phyloP scores from a whole-genome alignment of 1,140 invertebrate species.

The Ostrea denselamellosa region DNA sequence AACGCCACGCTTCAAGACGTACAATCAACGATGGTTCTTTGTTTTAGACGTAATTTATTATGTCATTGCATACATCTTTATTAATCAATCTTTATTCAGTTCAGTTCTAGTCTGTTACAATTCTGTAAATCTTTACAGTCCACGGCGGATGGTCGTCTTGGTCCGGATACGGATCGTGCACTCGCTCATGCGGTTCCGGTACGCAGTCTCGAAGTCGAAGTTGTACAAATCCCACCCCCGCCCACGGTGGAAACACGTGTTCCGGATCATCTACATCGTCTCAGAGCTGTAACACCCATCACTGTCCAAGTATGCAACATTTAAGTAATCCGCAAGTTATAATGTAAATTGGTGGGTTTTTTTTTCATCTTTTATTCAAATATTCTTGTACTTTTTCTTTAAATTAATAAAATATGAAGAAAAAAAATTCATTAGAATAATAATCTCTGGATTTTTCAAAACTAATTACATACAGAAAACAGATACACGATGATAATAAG shows the following conservation, averaged over 20 bases:
- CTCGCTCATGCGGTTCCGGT: conserved; percentile 92
- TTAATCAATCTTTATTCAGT: no score
- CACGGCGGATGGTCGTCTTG: conserved; percentile 74
- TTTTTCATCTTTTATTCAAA: not conserved
- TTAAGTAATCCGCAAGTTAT: no score
- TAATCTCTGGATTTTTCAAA: no score
- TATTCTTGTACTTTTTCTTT: no score
- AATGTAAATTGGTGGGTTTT: no score
- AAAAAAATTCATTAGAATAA: not conserved
- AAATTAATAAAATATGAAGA: not conserved
- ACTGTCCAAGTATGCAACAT: conserved; percentile 2
- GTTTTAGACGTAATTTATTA: not conserved
- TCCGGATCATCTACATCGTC: not conserved
- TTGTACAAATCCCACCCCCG: conserved; percentile 56
- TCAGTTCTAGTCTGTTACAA: no score
- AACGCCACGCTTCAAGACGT: no score
- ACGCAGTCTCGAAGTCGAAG: conserved; percentile 83
- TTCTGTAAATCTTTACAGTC: conserved; percentile 54
- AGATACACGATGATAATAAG: no score
- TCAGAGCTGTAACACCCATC: conserved; percentile 8
- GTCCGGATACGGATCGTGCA: conserved; percentile 92
- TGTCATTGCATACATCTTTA: not conserved
- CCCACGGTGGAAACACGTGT: conserved; percentile 35
- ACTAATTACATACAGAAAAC: no score
- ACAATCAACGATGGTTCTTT: no score